These are phyloP conservation scores for Drosophila sproati DNA, from an alignment of 1,140 invertebrate species.

Conservation along the genomic window DNA sequence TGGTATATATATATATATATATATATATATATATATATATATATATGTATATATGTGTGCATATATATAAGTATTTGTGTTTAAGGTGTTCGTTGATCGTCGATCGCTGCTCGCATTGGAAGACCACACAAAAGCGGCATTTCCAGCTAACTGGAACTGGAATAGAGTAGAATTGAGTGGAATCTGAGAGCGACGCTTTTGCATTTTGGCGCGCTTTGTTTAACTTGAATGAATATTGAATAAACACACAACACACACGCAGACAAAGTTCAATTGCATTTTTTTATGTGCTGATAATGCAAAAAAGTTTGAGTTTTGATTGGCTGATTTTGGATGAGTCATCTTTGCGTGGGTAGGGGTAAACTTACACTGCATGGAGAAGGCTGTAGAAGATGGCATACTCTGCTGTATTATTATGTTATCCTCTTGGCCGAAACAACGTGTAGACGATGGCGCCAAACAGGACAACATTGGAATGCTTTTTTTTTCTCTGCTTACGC, in stretches of 20 bases:
- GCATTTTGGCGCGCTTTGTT: slow-evolving; percentile 65
- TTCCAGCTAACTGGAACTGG: background rate
- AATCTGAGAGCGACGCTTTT: slow-evolving; percentile 27
- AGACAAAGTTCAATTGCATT: slow-evolving; percentile 65
- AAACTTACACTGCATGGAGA: slow-evolving; percentile 84
- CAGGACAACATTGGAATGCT: slow-evolving; percentile 85
- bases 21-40: no score
- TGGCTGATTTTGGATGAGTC: slow-evolving; percentile 40
- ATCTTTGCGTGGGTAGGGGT: background rate
- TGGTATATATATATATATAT: background rate
- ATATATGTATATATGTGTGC: no score
- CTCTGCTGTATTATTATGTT: slow-evolving; percentile 83
- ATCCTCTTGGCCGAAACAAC: slow-evolving; percentile 85
- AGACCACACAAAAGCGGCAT: slow-evolving; percentile 64
- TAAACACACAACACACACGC: slow-evolving; percentile 15
- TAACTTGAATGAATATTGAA: slow-evolving; percentile 56
- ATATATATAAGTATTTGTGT: slow-evolving; percentile 6
- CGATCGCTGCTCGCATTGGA: background rate
- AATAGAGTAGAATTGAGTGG: slow-evolving; percentile 23
- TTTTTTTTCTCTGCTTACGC: slow-evolving; percentile 47
- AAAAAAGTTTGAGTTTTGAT: slow-evolving; percentile 50
- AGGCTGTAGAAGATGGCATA: slow-evolving; percentile 84
- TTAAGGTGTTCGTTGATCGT: slow-evolving; percentile 45
- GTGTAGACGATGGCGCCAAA: slow-evolving; percentile 83
- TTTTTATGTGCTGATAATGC: slow-evolving; percentile 56